phyloP scores from a whole-genome alignment of 2,888 invertebrate species.

The Orchesella flavescens region DNA sequence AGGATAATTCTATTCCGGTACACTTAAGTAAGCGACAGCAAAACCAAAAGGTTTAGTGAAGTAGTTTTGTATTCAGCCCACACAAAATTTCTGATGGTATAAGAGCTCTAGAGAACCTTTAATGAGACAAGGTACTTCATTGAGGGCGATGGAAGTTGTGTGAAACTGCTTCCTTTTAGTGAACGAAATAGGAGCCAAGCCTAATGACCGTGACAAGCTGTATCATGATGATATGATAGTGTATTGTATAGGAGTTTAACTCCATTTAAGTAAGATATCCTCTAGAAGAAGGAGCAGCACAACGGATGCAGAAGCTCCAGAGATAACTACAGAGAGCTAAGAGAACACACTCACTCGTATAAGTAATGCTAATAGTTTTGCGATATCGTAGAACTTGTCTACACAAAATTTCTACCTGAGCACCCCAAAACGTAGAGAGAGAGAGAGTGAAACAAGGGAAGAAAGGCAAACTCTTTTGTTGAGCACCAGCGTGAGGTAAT shows the following conservation, averaged over 20 bases:
- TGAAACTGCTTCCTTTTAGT: constrained; percentile 35
- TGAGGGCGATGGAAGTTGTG: constrained; percentile 50
- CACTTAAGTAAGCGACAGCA: background rate
- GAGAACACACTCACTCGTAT: too few species aligned
- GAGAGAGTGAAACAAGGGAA: background rate
- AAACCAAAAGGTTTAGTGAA: background rate
- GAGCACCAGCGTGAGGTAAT: background rate
- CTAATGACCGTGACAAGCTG: constrained; percentile 41
- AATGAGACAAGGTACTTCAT: constrained; percentile 61
- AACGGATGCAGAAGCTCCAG: too few species aligned
- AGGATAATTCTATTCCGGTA: background rate
- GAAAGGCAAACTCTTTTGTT: constrained; percentile 34
- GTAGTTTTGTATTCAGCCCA: background rate
- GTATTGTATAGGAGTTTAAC: too few species aligned
- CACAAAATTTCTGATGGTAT: constrained; percentile 25
- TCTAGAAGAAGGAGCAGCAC: too few species aligned
- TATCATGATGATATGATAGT: background rate
- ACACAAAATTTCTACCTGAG: constrained; percentile 11
- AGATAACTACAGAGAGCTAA: too few species aligned
- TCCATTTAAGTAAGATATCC: too few species aligned
- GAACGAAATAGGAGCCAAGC: constrained; percentile 19
- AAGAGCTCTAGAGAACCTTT: constrained; percentile 27
- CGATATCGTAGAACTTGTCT: background rate
- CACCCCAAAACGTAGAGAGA: background rate
- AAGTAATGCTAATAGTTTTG: too few species aligned